Evolutionary conservation across 2,113 vertebrate species (phyloP).

Genomic region (Xerus inauris): DNA sequence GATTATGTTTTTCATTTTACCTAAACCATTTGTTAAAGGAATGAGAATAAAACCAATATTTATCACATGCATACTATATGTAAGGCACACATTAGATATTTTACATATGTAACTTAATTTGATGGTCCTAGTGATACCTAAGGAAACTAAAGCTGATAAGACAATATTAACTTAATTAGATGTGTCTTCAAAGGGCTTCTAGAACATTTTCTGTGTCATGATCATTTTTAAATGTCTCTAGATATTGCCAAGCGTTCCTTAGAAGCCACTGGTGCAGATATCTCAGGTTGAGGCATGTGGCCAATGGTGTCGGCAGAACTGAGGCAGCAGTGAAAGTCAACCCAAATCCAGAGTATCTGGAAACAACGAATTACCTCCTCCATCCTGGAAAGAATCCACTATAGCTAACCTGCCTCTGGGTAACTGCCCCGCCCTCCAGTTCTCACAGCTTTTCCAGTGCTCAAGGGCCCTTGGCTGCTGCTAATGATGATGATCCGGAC

Average conservation of each 20-base stretch:
- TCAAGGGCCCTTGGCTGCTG: background rate
- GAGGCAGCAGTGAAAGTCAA: background rate
- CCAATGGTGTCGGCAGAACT: background rate
- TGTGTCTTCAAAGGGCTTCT: background rate
- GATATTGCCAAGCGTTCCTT: background rate
- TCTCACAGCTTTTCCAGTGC: background rate
- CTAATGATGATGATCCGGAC: background rate
- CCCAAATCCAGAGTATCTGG: background rate
- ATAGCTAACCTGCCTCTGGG: background rate
- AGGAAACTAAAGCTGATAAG: background rate
- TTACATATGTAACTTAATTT: background rate
- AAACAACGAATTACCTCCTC: background rate
- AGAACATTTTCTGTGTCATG: background rate
- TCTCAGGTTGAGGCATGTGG: background rate
- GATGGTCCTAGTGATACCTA: background rate
- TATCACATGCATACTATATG: background rate
- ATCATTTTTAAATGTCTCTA: background rate
- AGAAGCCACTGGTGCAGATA: background rate
- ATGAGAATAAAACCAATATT: background rate
- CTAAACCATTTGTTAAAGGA: background rate
- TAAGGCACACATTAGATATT: background rate
- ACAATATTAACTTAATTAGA: background rate
- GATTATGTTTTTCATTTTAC: background rate
- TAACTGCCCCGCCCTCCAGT: background rate
- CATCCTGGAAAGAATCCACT: background rate